Percentiles rank a stretch among this genome's conserved stretches.
Conservation (phyloP, 1,140 invertebrate genomes). For the Olivierus martensii region DNA sequence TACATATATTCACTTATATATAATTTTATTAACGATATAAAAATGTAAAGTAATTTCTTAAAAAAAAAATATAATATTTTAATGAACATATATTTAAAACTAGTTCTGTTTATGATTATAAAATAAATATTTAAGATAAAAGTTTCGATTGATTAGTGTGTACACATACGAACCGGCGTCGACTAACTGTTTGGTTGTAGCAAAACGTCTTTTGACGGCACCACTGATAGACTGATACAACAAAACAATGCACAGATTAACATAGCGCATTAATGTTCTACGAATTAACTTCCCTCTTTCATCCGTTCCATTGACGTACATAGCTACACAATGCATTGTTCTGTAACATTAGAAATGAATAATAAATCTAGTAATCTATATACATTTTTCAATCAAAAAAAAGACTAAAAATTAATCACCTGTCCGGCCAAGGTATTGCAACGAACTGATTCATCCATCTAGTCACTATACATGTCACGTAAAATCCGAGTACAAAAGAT, state of each 20-base stretch:
- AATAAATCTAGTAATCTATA: no score
- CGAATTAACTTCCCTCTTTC: slow-evolving; percentile 20
- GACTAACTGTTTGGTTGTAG: neutral
- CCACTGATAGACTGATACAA: slow-evolving; percentile 11
- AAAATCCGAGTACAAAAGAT: slow-evolving; percentile 78
- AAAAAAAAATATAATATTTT: no score
- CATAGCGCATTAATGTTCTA: slow-evolving; percentile 22
- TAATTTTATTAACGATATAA: no score
- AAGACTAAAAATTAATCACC: slow-evolving; percentile 37
- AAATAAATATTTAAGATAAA: no score
- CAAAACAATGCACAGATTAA: slow-evolving; percentile 14
- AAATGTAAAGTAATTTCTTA: no score
- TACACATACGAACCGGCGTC: slow-evolving; percentile 16
- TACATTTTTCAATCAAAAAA: no score
- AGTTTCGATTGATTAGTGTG: no score
- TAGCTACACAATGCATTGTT: slow-evolving; percentile 29
- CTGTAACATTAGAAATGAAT: neutral
- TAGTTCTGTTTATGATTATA: no score
- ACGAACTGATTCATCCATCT: slow-evolving; percentile 88
- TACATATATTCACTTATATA: no score
- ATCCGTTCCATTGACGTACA: slow-evolving; percentile 32
- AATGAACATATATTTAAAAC: no score
- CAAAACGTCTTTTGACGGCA: slow-evolving; percentile 9
- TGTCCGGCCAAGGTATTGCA: slow-evolving; percentile 54
- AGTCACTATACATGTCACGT: slow-evolving; percentile 82